Evolutionary conservation across 2,113 vertebrate species (phyloP), one percentile per base, ranked within the genome.

Genomic region (Notarius lentiginosus): DNA sequence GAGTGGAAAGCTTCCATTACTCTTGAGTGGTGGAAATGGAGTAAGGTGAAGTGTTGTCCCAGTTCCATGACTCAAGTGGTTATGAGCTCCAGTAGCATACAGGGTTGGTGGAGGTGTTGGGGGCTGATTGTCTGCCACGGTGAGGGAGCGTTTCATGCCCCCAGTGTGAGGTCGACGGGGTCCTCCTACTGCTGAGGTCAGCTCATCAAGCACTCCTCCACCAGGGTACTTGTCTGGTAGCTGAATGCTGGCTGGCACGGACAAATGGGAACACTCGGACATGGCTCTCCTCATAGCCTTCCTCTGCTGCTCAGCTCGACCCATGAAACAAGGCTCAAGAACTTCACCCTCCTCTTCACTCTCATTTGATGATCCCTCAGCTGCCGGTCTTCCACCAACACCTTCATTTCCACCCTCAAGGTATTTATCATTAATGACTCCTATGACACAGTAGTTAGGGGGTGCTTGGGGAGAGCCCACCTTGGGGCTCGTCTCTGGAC

Each of bases 251-350:
- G 94, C 94, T n/a, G 98, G 98, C 10, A 99, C 98, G 0, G 96
- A 96, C 86, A 99, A 94, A 91, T 97, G 98, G 34, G 97, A 97
- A 90, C 97, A 98, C 87, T 99, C 98, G 0, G 98, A 99, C 96
- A 99, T 96, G 0, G 98, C 97, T 41, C 97, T 95, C 22, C 96
- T 93, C 95, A 99, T 96, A 0, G 95, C 96, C 91, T 97, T 97
- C 89, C 97, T 95, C 91, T 97, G 97, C 82, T 96, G 95, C 82
- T 96, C 93, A 41, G 93, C 94, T 84, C 96, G 94, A 72, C 93
- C 90, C 95, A 96, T 53, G 87, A 94, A 1, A 66, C 91, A 88
- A 0, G 93, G 95, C 89, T 90, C 91, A 86, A 92, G 87, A 82
- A 95, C 91, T 7, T 90, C 91, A 2, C 90, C 87, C 41, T 91